These are phyloP conservation scores for Apostichopus parvimensis DNA, from an alignment of 35 echinoderm and acorn worm genomes.

Conservation along the genomic window DNA sequence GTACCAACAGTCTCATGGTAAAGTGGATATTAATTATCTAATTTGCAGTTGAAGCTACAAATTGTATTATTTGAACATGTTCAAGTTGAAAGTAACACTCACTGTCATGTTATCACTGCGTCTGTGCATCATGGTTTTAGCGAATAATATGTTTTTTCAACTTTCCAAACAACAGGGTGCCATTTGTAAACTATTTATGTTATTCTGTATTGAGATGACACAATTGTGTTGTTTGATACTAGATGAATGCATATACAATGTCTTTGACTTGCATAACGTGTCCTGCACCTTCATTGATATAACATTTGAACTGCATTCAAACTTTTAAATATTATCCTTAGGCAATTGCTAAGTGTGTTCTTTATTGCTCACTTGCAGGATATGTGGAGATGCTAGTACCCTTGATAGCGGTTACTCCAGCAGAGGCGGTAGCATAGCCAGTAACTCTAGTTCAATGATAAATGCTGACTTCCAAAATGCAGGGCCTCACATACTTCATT, in stretches of 20 bases:
- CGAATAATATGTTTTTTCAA: too few species aligned
- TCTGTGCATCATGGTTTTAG: too few species aligned
- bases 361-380: constrained; percentile 48
- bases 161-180: too few species aligned
- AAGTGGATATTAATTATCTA: too few species aligned
- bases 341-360: neutral
- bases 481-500: constrained; percentile 68
- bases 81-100: too few species aligned
- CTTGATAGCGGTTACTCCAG: constrained; percentile 89
- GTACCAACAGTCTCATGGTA: too few species aligned
- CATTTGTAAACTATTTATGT: neutral
- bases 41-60: too few species aligned
- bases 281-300: too few species aligned
- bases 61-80: too few species aligned
- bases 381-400: constrained; percentile 82
- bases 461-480: constrained; percentile 87
- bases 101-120: too few species aligned
- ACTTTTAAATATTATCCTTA: neutral
- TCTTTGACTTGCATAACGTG: too few species aligned
- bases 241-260: neutral
- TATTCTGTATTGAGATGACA: neutral
- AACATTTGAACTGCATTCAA: too few species aligned
- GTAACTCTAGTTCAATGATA: constrained; percentile 65
- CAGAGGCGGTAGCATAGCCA: constrained; percentile 80
- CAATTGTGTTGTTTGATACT: neutral